Evolutionary conservation across 2,888 invertebrate genomes (phyloP), one percentile per base, ranked within the genome.

Genomic region (Allygus modestus): DNA sequence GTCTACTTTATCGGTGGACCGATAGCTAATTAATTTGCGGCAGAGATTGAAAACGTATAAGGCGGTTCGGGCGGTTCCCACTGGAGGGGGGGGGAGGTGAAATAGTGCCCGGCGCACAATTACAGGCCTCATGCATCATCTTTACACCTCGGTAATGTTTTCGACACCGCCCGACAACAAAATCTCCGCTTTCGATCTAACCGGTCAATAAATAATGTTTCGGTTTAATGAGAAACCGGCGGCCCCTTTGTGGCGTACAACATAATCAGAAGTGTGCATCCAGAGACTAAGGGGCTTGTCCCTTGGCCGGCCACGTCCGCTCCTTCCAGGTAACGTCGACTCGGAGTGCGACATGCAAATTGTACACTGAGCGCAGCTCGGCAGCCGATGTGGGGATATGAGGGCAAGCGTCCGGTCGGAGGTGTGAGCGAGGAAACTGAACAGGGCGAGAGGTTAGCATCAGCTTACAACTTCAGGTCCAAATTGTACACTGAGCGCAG

Each of bases 91-190:
- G 77, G 31, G 77, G 46, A 11, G 28, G 28, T 2, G 77, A 28
- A 28, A 43, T 75, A 75, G 75, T n/a, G n/a, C n/a, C n/a, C 31
- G 77, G 28, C 51, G 43, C 41, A 43, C 77, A 77, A 77, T 77
- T 77, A 77, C 77, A 43, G 77, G 43, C 1, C 20, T 17, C 84
- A 84, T 84, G 65, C 84, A 79, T 84, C 84, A 84, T 77, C 84
- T 84, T 84, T 84, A 84, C 84, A 84, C 84, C 84, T 84, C 41
- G 43, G 84, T 84, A 84, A 84, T 84, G 84, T 77, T 84, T 84
- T 84, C 84, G 84, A 84, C 84, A 84, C 84, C 84, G 73, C 17
- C 82, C 77, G 77, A 77, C 77, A 77, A 77, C 77, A 77, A 77
- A 77, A 77, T 77, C 77, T 77, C 77, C 77, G 46, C 77, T 77